Percentiles rank a stretch among this genome's conserved stretches.
phyloP scores from a whole-genome alignment of 2,113 vertebrate species.

The Recurvirostra avosetta region DNA sequence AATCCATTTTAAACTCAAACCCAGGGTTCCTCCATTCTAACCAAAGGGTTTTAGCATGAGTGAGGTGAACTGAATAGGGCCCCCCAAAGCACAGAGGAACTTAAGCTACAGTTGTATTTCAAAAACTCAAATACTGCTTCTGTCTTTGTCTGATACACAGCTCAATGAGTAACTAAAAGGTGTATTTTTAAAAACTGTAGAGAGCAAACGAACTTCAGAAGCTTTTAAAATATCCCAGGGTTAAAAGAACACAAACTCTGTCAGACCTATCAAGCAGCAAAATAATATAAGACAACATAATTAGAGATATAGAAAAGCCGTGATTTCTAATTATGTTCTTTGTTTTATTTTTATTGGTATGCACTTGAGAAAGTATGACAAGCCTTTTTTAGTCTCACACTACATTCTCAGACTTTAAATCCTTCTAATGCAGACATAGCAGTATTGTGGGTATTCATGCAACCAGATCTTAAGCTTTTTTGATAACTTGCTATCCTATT shows the following conservation, averaged over 20 bases:
- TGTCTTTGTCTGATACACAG: not conserved
- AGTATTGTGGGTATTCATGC: not conserved
- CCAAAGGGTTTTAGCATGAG: not conserved
- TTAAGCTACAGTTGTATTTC: not conserved
- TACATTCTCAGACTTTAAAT: not conserved
- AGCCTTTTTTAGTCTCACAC: not conserved
- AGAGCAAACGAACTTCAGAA: not conserved
- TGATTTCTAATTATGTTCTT: not conserved
- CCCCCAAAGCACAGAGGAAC: not conserved
- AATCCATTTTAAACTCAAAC: not conserved
- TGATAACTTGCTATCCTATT: not conserved
- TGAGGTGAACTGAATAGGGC: not conserved
- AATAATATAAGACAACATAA: not conserved
- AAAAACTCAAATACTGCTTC: not conserved
- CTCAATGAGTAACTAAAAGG: not conserved
- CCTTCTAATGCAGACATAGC: not conserved
- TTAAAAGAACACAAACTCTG: not conserved
- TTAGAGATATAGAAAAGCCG: not conserved
- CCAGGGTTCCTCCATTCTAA: not conserved
- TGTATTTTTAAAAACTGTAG: not conserved
- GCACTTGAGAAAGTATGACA: not conserved
- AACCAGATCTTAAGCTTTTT: not conserved
- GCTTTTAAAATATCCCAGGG: not conserved
- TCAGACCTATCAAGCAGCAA: not conserved
- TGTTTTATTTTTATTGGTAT: not conserved